Conservation (phyloP, 2,888 invertebrate species). For the Coelinius sp. region DNA sequence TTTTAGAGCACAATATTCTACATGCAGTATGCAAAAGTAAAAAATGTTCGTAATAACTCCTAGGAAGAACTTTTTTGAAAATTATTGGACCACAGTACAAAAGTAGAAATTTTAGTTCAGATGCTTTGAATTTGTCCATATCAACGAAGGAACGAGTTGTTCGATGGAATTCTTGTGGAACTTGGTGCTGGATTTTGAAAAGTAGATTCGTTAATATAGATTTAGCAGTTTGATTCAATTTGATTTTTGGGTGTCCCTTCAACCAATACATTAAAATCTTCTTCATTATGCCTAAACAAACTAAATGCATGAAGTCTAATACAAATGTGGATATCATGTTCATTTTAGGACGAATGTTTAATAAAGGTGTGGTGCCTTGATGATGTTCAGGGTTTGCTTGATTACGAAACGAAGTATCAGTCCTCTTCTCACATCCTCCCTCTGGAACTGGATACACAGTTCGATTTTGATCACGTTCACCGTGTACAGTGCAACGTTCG, state of each 20-base stretch:
- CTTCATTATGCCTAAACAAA: background rate
- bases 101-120: background rate
- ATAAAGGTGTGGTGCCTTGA: background rate
- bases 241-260: background rate
- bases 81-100: conserved; percentile 1
- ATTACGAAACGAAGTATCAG: background rate
- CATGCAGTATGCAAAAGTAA: background rate
- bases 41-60: background rate
- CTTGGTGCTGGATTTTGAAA: background rate
- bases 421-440: background rate
- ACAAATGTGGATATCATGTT: background rate
- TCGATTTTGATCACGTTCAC: background rate
- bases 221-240: background rate
- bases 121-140: background rate
- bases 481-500: background rate
- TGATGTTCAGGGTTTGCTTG: background rate
- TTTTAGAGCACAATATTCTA: background rate
- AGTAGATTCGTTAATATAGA: background rate
- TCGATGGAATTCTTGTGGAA: conserved; percentile 6
- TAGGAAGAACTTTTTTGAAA: background rate
- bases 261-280: background rate
- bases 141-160: background rate
- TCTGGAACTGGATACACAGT: background rate
- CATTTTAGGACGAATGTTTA: background rate
- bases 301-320: background rate